Evolutionary conservation across 2,888 invertebrate genomes (phyloP).

Genomic region (Callimorpha dominula): DNA sequence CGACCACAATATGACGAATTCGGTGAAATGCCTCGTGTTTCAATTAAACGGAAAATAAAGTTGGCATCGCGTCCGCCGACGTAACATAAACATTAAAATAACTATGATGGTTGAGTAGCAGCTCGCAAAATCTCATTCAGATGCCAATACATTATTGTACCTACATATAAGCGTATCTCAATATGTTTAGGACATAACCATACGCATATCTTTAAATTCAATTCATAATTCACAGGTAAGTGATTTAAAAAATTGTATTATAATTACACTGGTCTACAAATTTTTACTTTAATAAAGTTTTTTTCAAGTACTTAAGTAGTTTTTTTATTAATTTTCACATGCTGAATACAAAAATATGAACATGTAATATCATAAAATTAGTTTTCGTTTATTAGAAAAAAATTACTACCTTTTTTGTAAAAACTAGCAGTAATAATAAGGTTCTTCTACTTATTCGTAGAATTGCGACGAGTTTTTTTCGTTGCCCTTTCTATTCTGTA

Average conservation of each 20-base stretch:
- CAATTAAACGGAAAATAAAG: conserved; percentile 78
- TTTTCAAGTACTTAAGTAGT: neutral
- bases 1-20: conserved; percentile 69
- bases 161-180: conserved; percentile 16
- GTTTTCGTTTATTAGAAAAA: neutral
- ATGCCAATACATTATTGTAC: conserved; percentile 60
- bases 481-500: neutral
- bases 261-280: neutral
- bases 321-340: too few relatives aligned
- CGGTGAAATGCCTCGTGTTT: conserved; percentile 76
- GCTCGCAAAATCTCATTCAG: conserved; percentile 69
- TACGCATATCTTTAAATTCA: neutral
- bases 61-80: conserved; percentile 72
- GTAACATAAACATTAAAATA: conserved; percentile 76
- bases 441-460: neutral
- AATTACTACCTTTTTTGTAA: too few relatives aligned
- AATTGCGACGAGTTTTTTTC: neutral
- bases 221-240: neutral
- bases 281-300: neutral
- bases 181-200: neutral
- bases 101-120: conserved; percentile 70
- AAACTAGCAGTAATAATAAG: neutral
- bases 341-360: neutral
- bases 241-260: neutral
- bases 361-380: neutral